Evolutionary conservation across 2,888 invertebrate species (phyloP).

Genomic region (Parapristionchus giblindavisi): DNA sequence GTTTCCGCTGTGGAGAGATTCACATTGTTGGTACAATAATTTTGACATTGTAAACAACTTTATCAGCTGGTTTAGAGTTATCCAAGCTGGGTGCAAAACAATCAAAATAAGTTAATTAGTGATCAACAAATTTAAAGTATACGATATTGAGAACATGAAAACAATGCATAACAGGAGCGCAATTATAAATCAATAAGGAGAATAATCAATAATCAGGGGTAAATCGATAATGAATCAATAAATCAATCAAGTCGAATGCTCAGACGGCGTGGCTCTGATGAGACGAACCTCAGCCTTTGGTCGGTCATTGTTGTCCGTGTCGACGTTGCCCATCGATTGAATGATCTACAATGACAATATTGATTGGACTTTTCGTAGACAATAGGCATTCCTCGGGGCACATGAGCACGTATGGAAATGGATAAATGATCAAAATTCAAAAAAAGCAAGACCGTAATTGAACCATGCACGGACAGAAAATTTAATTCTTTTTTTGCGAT

Average conservation of each 20-base stretch:
- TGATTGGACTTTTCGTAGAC: neutral
- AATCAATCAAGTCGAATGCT: conserved; percentile 43
- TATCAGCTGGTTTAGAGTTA: too few relatives aligned
- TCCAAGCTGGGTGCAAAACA: too few relatives aligned
- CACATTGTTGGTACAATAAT: too few relatives aligned
- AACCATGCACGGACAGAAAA: neutral
- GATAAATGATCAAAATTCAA: too few relatives aligned
- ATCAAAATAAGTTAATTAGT: too few relatives aligned
- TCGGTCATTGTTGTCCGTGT: conserved; percentile 89
- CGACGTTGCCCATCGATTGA: conserved; percentile 89
- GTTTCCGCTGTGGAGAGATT: too few relatives aligned
- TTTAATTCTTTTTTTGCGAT: neutral
- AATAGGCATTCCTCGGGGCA: neutral
- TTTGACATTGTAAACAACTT: too few relatives aligned
- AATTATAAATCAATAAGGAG: conserved; percentile 15
- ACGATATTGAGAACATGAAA: conserved; percentile 14
- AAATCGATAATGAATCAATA: conserved; percentile 3
- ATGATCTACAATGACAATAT: conserved; percentile 77
- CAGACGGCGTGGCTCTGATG: conserved; percentile 61
- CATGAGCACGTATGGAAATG: too few relatives aligned
- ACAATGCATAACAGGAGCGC: conserved; percentile 4
- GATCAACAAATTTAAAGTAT: too few relatives aligned
- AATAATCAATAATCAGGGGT: neutral
- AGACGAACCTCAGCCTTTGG: conserved; percentile 80
- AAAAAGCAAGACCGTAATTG: too few relatives aligned